A percentile compares a stretch with the other conserved stretches of the same genome.
Evolutionary conservation across 2,888 invertebrate genomes (phyloP).

Genomic region (Petrolisthes manimaculis): DNA sequence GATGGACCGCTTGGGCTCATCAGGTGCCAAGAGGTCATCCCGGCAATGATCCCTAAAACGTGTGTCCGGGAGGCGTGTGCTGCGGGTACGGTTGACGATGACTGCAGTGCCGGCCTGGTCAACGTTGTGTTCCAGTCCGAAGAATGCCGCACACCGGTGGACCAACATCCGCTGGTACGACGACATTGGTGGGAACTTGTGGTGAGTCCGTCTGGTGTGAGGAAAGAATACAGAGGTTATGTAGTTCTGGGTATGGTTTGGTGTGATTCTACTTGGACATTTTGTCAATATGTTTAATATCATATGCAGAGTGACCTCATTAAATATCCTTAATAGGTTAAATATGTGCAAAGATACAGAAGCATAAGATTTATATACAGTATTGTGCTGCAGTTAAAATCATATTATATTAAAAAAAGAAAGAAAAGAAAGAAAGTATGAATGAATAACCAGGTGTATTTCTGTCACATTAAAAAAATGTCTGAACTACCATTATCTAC

Average conservation of each 20-base stretch:
- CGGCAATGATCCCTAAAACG: constrained; percentile 80
- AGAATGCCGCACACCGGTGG: constrained; percentile 92
- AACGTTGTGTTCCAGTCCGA: constrained; percentile 93
- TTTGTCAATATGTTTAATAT: too few species aligned
- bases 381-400: too few species aligned
- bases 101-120: constrained; percentile 85
- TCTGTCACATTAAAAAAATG: neutral
- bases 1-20: constrained; percentile 82
- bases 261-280: too few species aligned
- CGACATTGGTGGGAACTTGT: constrained; percentile 91
- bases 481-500: neutral
- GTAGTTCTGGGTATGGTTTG: too few species aligned
- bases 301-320: too few species aligned
- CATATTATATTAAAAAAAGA: too few species aligned
- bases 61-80: constrained; percentile 74
- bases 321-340: too few species aligned
- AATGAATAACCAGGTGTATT: neutral
- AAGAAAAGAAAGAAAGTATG: neutral
- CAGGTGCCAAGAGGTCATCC: constrained; percentile 75
- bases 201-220: constrained; percentile 73
- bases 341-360: too few species aligned
- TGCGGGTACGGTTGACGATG: constrained; percentile 81
- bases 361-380: too few species aligned
- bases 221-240: too few species aligned
- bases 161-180: constrained; percentile 97